A percentile compares a stretch with the other conserved stretches of the same genome.
These are phyloP conservation scores for Garrulus glandarius DNA, from an alignment of 2,797 vertebrate genomes.

Conservation along the genomic window DNA sequence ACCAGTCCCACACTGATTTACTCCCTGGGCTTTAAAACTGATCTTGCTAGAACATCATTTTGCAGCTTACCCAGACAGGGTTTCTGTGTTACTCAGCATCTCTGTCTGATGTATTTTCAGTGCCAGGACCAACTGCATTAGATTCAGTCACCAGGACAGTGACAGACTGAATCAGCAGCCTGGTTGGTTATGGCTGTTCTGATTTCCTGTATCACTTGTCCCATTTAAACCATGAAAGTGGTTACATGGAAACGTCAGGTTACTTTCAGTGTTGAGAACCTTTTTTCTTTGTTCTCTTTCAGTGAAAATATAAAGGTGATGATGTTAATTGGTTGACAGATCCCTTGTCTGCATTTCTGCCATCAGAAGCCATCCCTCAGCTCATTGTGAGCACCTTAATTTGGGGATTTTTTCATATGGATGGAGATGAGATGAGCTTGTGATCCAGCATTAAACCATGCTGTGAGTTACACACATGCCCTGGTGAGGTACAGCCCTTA, in stretches of 20 bases:
- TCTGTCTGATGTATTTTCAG: neutral
- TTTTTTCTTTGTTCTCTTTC: neutral
- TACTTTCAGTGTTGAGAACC: neutral
- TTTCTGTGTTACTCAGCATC: neutral
- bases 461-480: accelerated
- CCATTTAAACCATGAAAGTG: neutral
- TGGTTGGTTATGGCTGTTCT: neutral
- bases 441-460: no score
- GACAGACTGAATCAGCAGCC: neutral
- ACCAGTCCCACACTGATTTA: neutral
- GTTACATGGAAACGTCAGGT: neutral
- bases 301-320: neutral
- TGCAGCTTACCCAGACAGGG: neutral
- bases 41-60: neutral
- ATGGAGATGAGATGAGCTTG: no score
- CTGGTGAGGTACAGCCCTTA: neutral
- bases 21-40: neutral
- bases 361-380: neutral
- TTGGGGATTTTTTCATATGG: neutral
- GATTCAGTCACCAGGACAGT: neutral
- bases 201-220: neutral
- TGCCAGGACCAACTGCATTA: neutral
- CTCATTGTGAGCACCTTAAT: neutral
- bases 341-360: neutral
- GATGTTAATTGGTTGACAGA: neutral